Conservation (phyloP, 2,888 invertebrate species). For the Beris chalybata region DNA sequence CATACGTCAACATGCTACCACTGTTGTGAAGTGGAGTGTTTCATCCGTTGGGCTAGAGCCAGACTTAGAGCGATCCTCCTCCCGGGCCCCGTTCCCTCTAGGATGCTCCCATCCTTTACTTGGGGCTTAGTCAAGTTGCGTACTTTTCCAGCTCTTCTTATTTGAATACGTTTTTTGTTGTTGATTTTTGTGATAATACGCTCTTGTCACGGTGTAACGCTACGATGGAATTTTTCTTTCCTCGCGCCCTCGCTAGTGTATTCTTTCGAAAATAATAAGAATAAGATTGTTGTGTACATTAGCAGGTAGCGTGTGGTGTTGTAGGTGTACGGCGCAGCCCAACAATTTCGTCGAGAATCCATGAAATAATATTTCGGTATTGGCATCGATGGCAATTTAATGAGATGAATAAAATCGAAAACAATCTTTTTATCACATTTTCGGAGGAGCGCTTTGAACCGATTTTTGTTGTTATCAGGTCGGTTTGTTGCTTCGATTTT, state of each 20-base stretch:
- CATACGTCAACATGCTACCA: slow-evolving; percentile 40
- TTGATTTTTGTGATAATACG: slow-evolving; percentile 32
- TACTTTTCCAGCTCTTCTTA: slow-evolving; percentile 21
- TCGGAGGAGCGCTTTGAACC: neutral
- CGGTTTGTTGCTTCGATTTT: neutral
- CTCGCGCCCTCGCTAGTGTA: neutral
- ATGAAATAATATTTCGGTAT: too few relatives aligned
- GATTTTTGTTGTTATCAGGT: neutral
- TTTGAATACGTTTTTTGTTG: slow-evolving; percentile 26
- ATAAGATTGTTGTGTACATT: slow-evolving; percentile 21
- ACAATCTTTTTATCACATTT: slow-evolving; percentile 30
- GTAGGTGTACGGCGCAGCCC: slow-evolving; percentile 24
- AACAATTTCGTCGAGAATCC: neutral
- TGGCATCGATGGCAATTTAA: slow-evolving; percentile 5
- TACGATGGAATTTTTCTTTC: neutral
- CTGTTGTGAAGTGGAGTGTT: slow-evolving; percentile 3
- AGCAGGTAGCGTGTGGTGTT: slow-evolving; percentile 27
- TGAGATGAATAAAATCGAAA: slow-evolving; percentile 9
- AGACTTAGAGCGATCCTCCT: too few relatives aligned
- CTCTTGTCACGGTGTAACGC: slow-evolving; percentile 32
- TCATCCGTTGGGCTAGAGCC: too few relatives aligned
- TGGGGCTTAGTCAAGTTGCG: slow-evolving; percentile 3
- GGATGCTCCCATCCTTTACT: too few relatives aligned
- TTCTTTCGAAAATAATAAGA: slow-evolving; percentile 23
- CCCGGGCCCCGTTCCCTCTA: too few relatives aligned